Base-by-base conservation (phyloP, 2,113 vertebrate genomes). In the Mesoclemmys tuberculata region DNA sequence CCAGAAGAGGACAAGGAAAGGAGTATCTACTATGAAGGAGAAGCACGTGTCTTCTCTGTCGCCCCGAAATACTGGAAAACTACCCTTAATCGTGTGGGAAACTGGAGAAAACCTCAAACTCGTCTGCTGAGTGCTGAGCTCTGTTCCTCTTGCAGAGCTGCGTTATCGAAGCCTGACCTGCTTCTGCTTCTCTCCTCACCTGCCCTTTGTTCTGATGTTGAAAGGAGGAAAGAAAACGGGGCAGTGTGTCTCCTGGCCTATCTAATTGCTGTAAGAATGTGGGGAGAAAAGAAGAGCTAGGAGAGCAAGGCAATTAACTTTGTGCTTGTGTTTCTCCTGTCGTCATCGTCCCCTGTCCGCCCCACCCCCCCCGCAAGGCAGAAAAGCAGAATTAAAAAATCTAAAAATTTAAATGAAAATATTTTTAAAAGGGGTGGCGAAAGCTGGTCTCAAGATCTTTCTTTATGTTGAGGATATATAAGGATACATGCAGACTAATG, bases 201-300 rank as follows among this genome's bases (percentile, higher is more conserved):
- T 68, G n/a, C n/a, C n/a, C 74, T 46, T 83, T 9, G 0, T 19
- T 27, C 80, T 56, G 29, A 19, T 1, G 31, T 1, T 86, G 51
- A 90, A 56, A n/a, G 52, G 54, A 18, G 29, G 51, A 52, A 18
- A 52, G 51, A 52, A 52, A 2, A 61, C 0, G 1, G 85, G 55
- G 82, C 24, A 54, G 38, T 5, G 18, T 4, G 5, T 24, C 8
- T 93, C 48, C 26, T 82, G 74, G 38, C 35, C 46, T 26, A 46
- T 84, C 48, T 61, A 0, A 0, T 44, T 80, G 82, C 12, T 1
- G 0, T 52, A 44, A 44, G 89, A 74, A 5, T 0, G 51, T 6
- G 55, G 87, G 88, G 80, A 79, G 87, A 52, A 31, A 90, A 80
- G 84, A 74, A 78, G 74, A 55, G 8, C 55, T 52, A 27, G 55